phyloP scores from a whole-genome alignment of 2,113 vertebrate species.

The Oceanites oceanicus region DNA sequence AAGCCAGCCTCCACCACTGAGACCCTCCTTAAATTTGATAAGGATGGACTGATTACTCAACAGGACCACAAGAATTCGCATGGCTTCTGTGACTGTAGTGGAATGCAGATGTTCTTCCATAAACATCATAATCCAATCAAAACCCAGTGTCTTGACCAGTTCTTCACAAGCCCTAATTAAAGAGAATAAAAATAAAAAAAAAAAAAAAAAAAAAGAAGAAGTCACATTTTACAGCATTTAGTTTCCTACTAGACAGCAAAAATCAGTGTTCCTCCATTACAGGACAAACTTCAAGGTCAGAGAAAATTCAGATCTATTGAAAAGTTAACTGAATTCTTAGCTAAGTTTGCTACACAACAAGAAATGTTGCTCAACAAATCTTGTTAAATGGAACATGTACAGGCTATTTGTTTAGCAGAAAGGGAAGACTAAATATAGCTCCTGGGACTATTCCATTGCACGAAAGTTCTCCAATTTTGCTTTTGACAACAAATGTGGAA shows the following conservation, averaged over 20 bases:
- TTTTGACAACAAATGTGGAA: neutral
- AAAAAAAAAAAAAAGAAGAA: neutral
- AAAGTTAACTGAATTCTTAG: neutral
- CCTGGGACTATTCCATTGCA: neutral
- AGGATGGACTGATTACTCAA: slow-evolving; percentile 91
- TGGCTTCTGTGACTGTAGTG: slow-evolving; percentile 89
- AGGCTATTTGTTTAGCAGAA: neutral
- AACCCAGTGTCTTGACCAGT: slow-evolving; percentile 89
- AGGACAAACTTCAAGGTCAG: neutral
- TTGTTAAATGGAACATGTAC: neutral
- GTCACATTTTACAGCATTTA: neutral
- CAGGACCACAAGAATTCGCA: slow-evolving; percentile 92
- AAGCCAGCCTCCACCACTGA: slow-evolving; percentile 94
- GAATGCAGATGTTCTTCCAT: slow-evolving; percentile 97
- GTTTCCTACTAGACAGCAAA: neutral
- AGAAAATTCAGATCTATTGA: neutral
- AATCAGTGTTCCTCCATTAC: neutral
- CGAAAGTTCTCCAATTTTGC: neutral
- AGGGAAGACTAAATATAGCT: neutral
- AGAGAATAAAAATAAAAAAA: neutral
- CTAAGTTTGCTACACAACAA: neutral
- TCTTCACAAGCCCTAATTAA: slow-evolving; percentile 92
- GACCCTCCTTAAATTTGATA: slow-evolving; percentile 93
- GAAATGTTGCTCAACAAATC: neutral
- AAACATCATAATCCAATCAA: slow-evolving; percentile 97